Evolutionary conservation across 2,888 invertebrate species (phyloP).

Genomic region (Mesopsocus fuscifrons): DNA sequence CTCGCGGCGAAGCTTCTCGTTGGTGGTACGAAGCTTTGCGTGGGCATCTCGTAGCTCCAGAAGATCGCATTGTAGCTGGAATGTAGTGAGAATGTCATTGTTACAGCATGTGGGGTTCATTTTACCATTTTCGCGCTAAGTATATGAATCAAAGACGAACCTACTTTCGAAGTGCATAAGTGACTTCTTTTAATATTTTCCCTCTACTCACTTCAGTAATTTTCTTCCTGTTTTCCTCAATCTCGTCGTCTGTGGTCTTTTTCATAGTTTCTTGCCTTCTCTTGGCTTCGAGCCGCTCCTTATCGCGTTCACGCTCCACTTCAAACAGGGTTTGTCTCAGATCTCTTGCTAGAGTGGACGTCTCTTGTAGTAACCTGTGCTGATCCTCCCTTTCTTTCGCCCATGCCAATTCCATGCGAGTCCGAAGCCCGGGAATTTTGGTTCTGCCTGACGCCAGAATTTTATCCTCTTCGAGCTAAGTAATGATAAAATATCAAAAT

Average conservation of each 20-base stretch:
- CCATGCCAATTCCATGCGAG: constrained; percentile 81
- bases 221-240: constrained; percentile 74
- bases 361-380: constrained; percentile 74
- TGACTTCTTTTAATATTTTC: too few relatives aligned
- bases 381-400: constrained; percentile 86
- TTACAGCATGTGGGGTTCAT: too few relatives aligned
- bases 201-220: constrained; percentile 34
- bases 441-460: constrained; percentile 65
- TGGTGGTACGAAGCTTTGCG: constrained; percentile 75
- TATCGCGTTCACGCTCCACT: constrained; percentile 77
- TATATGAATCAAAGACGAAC: too few relatives aligned
- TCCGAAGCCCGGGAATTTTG: constrained; percentile 67
- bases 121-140: too few relatives aligned
- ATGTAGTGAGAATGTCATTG: too few relatives aligned
- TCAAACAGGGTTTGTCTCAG: constrained; percentile 72
- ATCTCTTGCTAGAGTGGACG: constrained; percentile 73
- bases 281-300: constrained; percentile 71
- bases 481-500: constrained; percentile 14
- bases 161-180: too few relatives aligned
- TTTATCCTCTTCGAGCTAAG: constrained; percentile 68
- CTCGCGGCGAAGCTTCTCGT: constrained; percentile 74
- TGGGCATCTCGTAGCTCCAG: constrained; percentile 79
- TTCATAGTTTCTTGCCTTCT: constrained; percentile 70
- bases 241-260: constrained; percentile 69
- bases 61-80: constrained; percentile 64